Conservation (phyloP, 2,113 vertebrate species). For the Alces alces region DNA sequence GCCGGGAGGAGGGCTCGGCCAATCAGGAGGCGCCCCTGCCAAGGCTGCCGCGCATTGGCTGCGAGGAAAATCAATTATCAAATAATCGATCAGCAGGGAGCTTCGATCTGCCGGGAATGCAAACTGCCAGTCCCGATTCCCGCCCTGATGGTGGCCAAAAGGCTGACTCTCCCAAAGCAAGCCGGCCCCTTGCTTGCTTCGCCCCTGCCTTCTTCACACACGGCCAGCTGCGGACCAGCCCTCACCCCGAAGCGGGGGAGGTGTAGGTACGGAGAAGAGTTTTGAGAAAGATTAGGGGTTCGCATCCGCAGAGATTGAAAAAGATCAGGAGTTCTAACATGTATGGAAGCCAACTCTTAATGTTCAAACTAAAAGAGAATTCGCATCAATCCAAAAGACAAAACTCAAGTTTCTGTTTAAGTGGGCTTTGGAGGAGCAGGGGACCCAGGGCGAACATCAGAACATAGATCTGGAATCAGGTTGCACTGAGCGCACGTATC, state of each 20-base stretch:
- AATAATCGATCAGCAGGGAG: slow-evolving; percentile 88
- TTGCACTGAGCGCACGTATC: not conserved
- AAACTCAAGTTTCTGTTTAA: not conserved
- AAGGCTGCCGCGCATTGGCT: slow-evolving; percentile 86
- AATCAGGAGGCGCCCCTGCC: slow-evolving; percentile 81
- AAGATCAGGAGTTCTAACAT: not conserved
- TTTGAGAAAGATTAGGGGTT: not conserved
- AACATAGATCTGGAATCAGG: not conserved
- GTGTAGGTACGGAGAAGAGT: not conserved
- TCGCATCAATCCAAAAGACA: not conserved
- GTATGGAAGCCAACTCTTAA: not conserved
- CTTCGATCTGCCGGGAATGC: slow-evolving; percentile 80
- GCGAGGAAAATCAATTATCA: slow-evolving; percentile 86
- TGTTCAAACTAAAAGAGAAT: not conserved
- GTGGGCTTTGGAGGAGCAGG: not conserved
- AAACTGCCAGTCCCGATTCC: slow-evolving; percentile 60
- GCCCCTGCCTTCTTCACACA: not conserved
- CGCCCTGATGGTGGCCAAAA: slow-evolving; percentile 67
- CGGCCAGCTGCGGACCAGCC: not conserved
- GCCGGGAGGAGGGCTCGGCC: slow-evolving; percentile 80
- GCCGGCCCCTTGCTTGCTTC: not conserved
- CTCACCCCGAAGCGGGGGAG: not conserved
- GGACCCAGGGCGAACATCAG: not conserved
- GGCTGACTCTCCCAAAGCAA: slow-evolving; percentile 36
- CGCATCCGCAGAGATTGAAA: not conserved